Conservation (phyloP, 2,888 invertebrate species). For the Phyto melanocephala region DNA sequence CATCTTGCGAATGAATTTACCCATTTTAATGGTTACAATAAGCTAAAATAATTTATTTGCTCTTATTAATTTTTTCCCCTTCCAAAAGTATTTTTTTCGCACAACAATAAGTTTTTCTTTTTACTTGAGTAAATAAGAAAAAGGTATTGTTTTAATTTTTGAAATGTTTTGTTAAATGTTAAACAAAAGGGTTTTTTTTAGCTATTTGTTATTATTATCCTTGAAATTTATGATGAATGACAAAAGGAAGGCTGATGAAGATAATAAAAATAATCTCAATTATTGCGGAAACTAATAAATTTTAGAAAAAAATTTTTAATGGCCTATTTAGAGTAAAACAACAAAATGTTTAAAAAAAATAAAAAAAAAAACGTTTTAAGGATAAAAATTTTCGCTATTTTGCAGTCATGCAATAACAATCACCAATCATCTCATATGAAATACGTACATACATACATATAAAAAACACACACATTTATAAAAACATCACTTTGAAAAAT, state of each 20-base stretch:
- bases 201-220: not conserved
- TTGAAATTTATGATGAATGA: conserved; percentile 14
- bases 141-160: conserved; percentile 29
- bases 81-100: not conserved
- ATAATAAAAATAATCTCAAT: no score
- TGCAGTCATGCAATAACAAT: no score
- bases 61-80: not conserved
- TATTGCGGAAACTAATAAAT: no score
- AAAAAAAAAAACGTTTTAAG: no score
- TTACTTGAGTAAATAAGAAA: not conserved
- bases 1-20: not conserved
- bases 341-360: no score
- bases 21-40: conserved; percentile 5
- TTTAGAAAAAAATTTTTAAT: no score
- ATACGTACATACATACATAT: no score
- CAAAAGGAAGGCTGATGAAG: not conserved
- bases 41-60: not conserved
- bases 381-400: no score
- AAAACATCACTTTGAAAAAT: no score
- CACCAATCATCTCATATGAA: no score
- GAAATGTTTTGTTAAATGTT: conserved; percentile 11
- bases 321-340: no score
- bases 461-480: no score
- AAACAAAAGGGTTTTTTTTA: not conserved
- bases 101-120: conserved; percentile 13